Conservation (phyloP, 2,113 vertebrate genomes). For the Platysteira castanea region DNA sequence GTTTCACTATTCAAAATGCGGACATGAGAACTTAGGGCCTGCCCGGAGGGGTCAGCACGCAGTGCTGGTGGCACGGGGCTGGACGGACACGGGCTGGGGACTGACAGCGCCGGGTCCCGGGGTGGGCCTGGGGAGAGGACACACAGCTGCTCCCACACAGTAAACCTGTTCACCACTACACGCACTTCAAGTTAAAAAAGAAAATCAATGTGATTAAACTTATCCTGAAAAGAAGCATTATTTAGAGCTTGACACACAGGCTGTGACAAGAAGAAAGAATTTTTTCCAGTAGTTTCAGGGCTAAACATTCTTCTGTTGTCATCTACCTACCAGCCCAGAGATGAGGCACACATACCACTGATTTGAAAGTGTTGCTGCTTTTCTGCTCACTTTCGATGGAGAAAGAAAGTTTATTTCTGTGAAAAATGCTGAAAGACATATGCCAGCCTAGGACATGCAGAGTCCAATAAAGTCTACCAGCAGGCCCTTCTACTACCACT, state of each 20-base stretch:
- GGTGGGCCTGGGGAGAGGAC: no score
- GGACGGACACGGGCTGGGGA: fast-evolving
- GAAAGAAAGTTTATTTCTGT: neutral
- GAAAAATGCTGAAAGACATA: neutral
- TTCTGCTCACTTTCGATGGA: neutral
- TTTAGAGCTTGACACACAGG: neutral
- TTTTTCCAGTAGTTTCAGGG: neutral
- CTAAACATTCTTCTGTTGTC: neutral
- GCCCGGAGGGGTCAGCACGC: neutral
- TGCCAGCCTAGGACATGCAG: neutral
- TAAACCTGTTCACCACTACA: fast-evolving
- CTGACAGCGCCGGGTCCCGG: fast-evolving
- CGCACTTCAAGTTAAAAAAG: neutral
- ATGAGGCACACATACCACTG: neutral
- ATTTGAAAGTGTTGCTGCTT: neutral
- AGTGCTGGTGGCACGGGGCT: fast-evolving
- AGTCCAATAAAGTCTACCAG: neutral
- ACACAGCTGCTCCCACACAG: fast-evolving
- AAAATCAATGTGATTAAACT: neutral
- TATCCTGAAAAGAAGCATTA: fast-evolving
- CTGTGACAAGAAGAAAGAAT: neutral
- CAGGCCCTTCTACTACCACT: fast-evolving
- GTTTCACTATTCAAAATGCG: fast-evolving
- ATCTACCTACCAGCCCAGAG: neutral
- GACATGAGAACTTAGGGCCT: fast-evolving